Percentiles rank a stretch among this genome's conserved stretches.
phyloP scores from a whole-genome alignment of 1,140 invertebrate genomes.

The Musca vetustissima region DNA sequence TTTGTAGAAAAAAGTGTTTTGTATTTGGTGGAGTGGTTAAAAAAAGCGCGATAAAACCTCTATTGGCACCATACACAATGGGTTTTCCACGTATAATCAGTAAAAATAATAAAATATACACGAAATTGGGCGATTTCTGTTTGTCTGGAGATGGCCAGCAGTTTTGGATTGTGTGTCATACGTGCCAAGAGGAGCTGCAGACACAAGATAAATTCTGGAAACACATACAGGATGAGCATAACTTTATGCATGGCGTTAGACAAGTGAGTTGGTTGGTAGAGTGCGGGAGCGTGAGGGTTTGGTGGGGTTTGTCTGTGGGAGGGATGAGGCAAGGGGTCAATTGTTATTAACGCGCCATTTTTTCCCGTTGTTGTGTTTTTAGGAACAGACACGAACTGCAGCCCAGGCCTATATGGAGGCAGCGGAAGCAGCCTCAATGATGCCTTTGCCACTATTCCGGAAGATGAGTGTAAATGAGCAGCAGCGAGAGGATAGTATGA shows the following conservation, averaged over 20 bases:
- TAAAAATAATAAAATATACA: conserved; percentile 54
- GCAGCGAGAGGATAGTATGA: conserved; percentile 8
- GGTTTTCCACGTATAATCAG: conserved; percentile 54
- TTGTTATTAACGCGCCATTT: conserved; percentile 18
- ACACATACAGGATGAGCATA: conserved; percentile 53
- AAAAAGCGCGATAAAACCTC: not conserved
- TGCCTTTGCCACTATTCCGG: conserved; percentile 29
- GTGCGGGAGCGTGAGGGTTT: too few relatives aligned
- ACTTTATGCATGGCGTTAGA: conserved; percentile 41
- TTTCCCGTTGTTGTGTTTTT: not conserved
- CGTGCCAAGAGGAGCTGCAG: conserved; percentile 51
- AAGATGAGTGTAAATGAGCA: conserved; percentile 26
- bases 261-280: conserved; percentile 5
- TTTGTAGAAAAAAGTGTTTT: too few relatives aligned
- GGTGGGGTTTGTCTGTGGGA: not conserved
- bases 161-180: conserved; percentile 52
- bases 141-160: conserved; percentile 43
- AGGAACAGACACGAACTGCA: conserved; percentile 7
- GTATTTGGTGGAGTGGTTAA: not conserved
- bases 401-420: conserved; percentile 29
- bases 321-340: not conserved
- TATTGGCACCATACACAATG: conserved; percentile 33
- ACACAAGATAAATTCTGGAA: conserved; percentile 54
- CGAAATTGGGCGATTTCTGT: conserved; percentile 51
- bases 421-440: conserved; percentile 16